These are phyloP conservation scores for Erynnis tages DNA, from an alignment of 2,888 invertebrate species.

Conservation along the genomic window DNA sequence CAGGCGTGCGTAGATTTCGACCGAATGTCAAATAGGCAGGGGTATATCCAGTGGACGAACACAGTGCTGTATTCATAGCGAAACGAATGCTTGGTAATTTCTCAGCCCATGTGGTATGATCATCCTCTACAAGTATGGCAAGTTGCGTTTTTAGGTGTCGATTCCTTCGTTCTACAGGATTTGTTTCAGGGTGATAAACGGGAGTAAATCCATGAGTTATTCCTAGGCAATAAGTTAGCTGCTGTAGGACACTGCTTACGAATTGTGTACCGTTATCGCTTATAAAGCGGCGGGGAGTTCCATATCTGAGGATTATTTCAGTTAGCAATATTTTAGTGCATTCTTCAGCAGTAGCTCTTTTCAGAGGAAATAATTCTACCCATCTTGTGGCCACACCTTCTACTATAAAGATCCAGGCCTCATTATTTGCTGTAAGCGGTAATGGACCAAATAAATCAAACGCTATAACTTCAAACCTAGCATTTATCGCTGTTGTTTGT, in stretches of 20 bases:
- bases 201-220: slow-evolving; percentile 41
- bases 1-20: slow-evolving; percentile 43
- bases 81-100: slow-evolving; percentile 24
- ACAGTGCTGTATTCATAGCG: slow-evolving; percentile 24
- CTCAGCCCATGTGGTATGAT: slow-evolving; percentile 24
- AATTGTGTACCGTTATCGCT: slow-evolving; percentile 34
- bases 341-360: slow-evolving; percentile 39
- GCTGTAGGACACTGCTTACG: slow-evolving; percentile 40
- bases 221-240: slow-evolving; percentile 36
- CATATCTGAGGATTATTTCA: too few species aligned
- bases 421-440: slow-evolving; percentile 6
- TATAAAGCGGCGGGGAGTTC: slow-evolving; percentile 25
- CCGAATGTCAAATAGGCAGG: slow-evolving; percentile 49
- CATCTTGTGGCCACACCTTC: slow-evolving; percentile 38
- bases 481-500: slow-evolving; percentile 29
- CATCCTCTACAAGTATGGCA: slow-evolving; percentile 26
- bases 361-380: slow-evolving; percentile 45
- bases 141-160: slow-evolving; percentile 31
- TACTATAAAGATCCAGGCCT: slow-evolving; percentile 30
- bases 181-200: slow-evolving; percentile 44
- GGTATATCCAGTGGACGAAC: slow-evolving; percentile 37
- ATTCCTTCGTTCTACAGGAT: slow-evolving; percentile 33
- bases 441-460: slow-evolving; percentile 35
- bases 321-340: too few species aligned
- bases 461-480: slow-evolving; percentile 25